Evolutionary conservation across 2,888 invertebrate genomes (phyloP).

Genomic region (Drosophila rubida): DNA sequence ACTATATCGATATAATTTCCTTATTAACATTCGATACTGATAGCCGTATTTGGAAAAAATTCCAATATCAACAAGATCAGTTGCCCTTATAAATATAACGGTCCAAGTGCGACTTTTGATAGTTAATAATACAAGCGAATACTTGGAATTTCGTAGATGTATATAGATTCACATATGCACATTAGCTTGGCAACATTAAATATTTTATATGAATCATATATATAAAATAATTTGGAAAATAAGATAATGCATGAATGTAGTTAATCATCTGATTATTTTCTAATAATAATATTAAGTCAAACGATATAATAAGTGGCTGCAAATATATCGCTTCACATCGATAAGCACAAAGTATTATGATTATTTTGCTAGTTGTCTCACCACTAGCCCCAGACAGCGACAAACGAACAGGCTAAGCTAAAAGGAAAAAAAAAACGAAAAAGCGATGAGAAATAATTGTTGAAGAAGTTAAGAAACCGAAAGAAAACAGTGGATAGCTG

Average conservation of each 20-base stretch:
- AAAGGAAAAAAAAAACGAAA: background rate
- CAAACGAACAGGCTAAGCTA: constrained; percentile 44
- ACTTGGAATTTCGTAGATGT: no score
- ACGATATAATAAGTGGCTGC: background rate
- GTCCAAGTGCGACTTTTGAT: no score
- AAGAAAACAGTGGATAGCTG: constrained; percentile 15
- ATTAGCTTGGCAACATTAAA: no score
- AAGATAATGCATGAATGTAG: no score
- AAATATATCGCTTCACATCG: constrained; percentile 24
- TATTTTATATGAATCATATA: no score
- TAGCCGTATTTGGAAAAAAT: background rate
- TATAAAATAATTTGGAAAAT: no score
- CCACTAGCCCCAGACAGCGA: constrained; percentile 52
- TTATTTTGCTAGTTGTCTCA: constrained; percentile 9
- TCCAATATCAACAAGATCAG: background rate
- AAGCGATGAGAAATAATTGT: background rate
- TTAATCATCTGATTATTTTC: no score
- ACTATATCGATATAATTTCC: constrained; percentile 14
- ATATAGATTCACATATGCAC: no score
- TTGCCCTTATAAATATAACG: no score
- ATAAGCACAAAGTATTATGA: constrained; percentile 19
- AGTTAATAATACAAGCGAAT: no score
- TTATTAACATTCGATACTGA: background rate
- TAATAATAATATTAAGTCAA: background rate
- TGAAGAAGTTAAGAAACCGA: constrained; percentile 17